Conservation (phyloP, 2,797 vertebrate genomes). For the Halcyon leucocephala region DNA sequence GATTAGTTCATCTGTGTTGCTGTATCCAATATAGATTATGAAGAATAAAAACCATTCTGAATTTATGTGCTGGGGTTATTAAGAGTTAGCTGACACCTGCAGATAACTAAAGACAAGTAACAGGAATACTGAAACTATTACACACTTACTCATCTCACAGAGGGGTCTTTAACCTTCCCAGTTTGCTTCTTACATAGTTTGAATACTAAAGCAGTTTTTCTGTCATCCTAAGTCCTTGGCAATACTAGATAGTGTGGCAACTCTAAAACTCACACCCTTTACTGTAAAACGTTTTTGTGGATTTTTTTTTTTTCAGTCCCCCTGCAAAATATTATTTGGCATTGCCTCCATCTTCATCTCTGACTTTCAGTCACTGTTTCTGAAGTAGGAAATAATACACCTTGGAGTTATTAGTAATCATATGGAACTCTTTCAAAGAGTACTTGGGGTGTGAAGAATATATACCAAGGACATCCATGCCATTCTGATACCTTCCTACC, state of each 20-base stretch:
- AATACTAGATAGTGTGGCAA: not conserved
- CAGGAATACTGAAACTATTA: not conserved
- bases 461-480: not conserved
- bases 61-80: conserved; percentile 13
- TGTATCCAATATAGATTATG: not conserved
- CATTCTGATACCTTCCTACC: not conserved
- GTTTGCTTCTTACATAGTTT: conserved; percentile 6
- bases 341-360: conserved; percentile 29
- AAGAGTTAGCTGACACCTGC: conserved; percentile 14
- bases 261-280: not conserved
- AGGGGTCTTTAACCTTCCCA: conserved; percentile 7
- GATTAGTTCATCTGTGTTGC: conserved; percentile 13
- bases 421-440: conserved; percentile 7
- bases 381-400: conserved; percentile 29
- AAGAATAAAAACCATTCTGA: conserved; percentile 21
- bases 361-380: conserved; percentile 8
- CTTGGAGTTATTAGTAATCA: conserved; percentile 33
- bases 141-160: conserved; percentile 19
- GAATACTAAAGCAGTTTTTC: conserved; percentile 18
- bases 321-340: not conserved
- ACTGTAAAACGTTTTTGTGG: not conserved
- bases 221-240: not conserved
- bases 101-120: not conserved
- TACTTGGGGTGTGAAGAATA: conserved; percentile 13
- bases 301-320: not conserved